A percentile compares a stretch with the other conserved stretches of the same genome.
Conservation (phyloP, 2,113 vertebrate species). For the Bungarus multicinctus region DNA sequence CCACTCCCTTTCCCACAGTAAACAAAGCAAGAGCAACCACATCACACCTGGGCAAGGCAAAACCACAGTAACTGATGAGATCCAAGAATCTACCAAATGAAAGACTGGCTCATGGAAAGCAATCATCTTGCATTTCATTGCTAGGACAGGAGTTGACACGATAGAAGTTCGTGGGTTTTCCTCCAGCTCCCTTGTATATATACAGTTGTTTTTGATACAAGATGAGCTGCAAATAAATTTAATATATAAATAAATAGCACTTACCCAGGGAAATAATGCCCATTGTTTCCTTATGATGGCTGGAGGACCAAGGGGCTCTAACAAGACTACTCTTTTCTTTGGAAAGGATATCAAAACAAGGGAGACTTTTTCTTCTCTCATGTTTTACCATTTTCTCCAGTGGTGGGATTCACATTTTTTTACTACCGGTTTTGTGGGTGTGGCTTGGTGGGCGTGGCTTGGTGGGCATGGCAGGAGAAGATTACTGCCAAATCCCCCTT, state of each 20-base stretch:
- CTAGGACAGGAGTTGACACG: too few relatives aligned
- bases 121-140: not conserved
- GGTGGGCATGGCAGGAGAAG: too few relatives aligned
- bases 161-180: not conserved
- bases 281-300: not conserved
- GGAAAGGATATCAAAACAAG: not conserved
- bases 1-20: not conserved
- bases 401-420: too few relatives aligned
- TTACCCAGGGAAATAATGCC: not conserved
- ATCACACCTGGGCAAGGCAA: not conserved
- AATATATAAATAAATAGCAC: not conserved
- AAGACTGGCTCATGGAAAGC: not conserved
- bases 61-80: not conserved
- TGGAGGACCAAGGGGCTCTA: not conserved
- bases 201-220: too few relatives aligned
- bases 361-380: not conserved
- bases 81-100: not conserved
- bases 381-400: not conserved
- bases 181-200: not conserved
- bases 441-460: too few relatives aligned
- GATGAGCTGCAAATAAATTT: too few relatives aligned
- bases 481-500: too few relatives aligned
- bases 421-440: too few relatives aligned
- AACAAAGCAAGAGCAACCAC: not conserved
- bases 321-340: not conserved